phyloP scores from a whole-genome alignment of 2,888 invertebrate species.

The Bugula neritina region DNA sequence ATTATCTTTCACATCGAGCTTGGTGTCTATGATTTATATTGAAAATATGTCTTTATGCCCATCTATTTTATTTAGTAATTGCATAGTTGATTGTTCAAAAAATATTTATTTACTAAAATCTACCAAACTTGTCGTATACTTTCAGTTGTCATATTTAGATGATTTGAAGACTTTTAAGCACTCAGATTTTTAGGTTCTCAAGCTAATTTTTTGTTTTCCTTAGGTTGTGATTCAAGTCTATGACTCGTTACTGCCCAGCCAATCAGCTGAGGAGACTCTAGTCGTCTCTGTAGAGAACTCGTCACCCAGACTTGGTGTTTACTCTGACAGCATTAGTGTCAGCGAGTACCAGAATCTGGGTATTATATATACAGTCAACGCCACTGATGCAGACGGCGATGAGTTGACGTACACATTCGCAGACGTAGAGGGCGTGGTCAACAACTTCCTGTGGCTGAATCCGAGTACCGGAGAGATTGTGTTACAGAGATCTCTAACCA shows the following conservation, averaged over 20 bases:
- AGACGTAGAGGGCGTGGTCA: background rate
- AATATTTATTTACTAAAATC: no score
- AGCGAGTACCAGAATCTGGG: slow-evolving; percentile 8
- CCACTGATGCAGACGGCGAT: slow-evolving; percentile 14
- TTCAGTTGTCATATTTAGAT: no score
- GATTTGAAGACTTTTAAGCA: no score
- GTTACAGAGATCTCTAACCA: slow-evolving; percentile 35
- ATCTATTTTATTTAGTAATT: no score
- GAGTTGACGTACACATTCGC: background rate
- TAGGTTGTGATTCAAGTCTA: slow-evolving; percentile 6
- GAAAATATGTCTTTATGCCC: no score
- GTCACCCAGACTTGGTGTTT: background rate
- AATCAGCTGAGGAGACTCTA: slow-evolving; percentile 10
- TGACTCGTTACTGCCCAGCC: slow-evolving; percentile 11
- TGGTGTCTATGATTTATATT: no score
- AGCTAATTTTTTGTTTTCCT: no score
- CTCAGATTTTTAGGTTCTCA: no score
- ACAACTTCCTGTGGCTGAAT: slow-evolving; percentile 40
- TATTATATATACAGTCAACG: slow-evolving; percentile 8
- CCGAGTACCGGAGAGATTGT: slow-evolving; percentile 38
- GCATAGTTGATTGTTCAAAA: no score
- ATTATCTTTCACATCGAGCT: no score
- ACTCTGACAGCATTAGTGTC: background rate
- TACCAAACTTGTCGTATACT: no score
- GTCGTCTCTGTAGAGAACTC: background rate